A percentile compares a stretch with the other conserved stretches of the same genome.
Conservation (phyloP, 2,888 invertebrate genomes). For the Drosophila maculinotata region DNA sequence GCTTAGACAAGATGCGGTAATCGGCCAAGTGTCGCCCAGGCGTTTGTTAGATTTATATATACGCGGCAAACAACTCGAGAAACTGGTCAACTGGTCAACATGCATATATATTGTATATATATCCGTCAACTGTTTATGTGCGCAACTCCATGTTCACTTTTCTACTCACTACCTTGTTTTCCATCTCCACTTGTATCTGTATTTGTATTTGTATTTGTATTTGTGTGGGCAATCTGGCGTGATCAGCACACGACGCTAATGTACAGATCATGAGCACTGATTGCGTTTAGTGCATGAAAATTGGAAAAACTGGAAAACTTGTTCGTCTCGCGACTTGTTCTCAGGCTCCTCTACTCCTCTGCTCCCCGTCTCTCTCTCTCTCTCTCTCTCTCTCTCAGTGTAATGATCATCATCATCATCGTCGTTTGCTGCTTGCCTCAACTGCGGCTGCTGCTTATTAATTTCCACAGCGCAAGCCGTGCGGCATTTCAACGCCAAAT, state of each 20-base stretch:
- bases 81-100: constrained; percentile 55
- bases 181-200: too few relatives aligned
- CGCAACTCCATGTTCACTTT: constrained; percentile 26
- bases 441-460: constrained; percentile 56
- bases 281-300: constrained; percentile 77
- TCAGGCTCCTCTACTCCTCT: constrained; percentile 32
- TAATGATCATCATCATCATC: constrained; percentile 33
- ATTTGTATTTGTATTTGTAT: constrained; percentile 14
- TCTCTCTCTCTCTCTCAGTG: constrained; percentile 3
- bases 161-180: neutral
- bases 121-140: constrained; percentile 58
- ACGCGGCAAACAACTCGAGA: constrained; percentile 19
- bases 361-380: neutral
- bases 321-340: constrained; percentile 65
- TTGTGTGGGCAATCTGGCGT: constrained; percentile 67
- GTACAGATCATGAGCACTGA: constrained; percentile 81
- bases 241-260: constrained; percentile 82
- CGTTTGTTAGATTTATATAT: constrained; percentile 47
- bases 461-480: constrained; percentile 64
- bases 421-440: constrained; percentile 27
- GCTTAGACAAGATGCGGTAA: constrained; percentile 30
- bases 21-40: constrained; percentile 45
- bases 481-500: constrained; percentile 72
- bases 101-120: constrained; percentile 22
- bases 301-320: constrained; percentile 71